phyloP scores from a whole-genome alignment of 2,797 vertebrate genomes.

The Phrynocephalus forsythii region DNA sequence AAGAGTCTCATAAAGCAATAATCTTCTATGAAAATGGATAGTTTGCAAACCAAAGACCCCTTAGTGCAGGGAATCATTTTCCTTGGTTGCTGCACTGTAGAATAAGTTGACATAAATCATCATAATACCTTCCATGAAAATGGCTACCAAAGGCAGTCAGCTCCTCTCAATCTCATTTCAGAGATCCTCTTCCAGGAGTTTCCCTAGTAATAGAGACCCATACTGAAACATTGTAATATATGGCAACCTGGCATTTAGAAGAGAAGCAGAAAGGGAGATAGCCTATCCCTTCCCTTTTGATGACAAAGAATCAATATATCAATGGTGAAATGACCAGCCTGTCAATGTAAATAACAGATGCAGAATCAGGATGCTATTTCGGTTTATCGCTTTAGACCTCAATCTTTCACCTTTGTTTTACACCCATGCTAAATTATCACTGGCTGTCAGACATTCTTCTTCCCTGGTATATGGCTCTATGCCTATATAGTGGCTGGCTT shows the following conservation, averaged over 20 bases:
- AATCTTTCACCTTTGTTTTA: slow-evolving; percentile 14
- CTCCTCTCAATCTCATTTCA: slow-evolving; percentile 41
- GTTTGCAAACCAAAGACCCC: slow-evolving; percentile 66
- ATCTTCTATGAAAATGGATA: slow-evolving; percentile 70
- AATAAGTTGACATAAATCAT: slow-evolving; percentile 68
- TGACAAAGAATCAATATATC: slow-evolving; percentile 27
- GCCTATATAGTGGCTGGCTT: too few species aligned
- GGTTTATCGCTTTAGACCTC: slow-evolving; percentile 37
- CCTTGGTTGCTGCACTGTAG: slow-evolving; percentile 54
- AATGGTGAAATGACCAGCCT: slow-evolving; percentile 46
- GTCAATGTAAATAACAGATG: slow-evolving; percentile 33
- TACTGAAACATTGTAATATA: not conserved
- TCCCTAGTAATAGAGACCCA: not conserved
- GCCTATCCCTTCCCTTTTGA: slow-evolving; percentile 33
- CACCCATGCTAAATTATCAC: too few species aligned
- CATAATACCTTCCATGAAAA: slow-evolving; percentile 57
- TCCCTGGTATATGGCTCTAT: not conserved
- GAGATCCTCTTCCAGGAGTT: slow-evolving; percentile 35
- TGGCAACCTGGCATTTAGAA: slow-evolving; percentile 28
- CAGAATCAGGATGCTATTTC: not conserved
- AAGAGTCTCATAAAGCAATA: slow-evolving; percentile 67
- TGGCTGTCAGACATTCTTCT: not conserved
- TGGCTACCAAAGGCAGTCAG: slow-evolving; percentile 44
- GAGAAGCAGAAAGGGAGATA: slow-evolving; percentile 4
- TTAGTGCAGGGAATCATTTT: slow-evolving; percentile 61